Evolutionary conservation across 2,888 invertebrate species (phyloP).

Genomic region (Petrolisthes cinctipes): DNA sequence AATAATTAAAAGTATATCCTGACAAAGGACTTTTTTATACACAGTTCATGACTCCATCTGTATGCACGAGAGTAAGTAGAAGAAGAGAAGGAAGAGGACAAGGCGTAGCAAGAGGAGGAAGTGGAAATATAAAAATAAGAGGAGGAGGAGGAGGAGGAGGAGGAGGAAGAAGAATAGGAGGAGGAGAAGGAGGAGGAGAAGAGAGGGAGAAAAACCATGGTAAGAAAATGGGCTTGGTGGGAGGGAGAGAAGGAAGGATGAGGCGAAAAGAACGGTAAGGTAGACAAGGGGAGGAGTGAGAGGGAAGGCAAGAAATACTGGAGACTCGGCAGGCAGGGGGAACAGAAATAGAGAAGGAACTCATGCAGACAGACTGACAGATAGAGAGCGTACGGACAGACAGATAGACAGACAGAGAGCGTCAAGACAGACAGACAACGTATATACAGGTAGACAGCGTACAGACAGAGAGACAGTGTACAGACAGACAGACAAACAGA

Average conservation of each 20-base stretch:
- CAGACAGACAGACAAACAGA: not conserved
- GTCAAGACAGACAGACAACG: not conserved
- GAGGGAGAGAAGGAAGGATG: constrained; percentile 13
- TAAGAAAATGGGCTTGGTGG: constrained; percentile 19
- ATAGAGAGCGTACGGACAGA: constrained; percentile 18
- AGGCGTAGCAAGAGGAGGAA: constrained; percentile 20
- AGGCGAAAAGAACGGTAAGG: constrained; percentile 22
- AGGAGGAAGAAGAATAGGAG: constrained; percentile 30
- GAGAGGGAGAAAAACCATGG: constrained; percentile 13
- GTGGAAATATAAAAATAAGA: constrained; percentile 25
- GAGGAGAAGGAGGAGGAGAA: constrained; percentile 30
- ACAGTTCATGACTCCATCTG: not conserved
- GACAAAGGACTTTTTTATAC: not conserved
- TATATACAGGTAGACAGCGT: no score
- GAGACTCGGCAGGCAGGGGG: not conserved
- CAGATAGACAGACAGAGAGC: not conserved
- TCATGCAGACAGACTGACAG: not conserved
- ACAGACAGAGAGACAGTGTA: not conserved
- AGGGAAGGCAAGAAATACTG: constrained; percentile 10
- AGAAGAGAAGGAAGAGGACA: constrained; percentile 2
- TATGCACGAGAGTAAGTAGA: not conserved
- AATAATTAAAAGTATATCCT: not conserved
- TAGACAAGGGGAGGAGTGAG: constrained; percentile 9
- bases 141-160: constrained; percentile 28
- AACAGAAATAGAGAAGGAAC: constrained; percentile 8